A percentile compares a stretch with the other conserved stretches of the same genome.
phyloP scores from a whole-genome alignment of 2,888 invertebrate genomes.

The Phorcus lineatus region DNA sequence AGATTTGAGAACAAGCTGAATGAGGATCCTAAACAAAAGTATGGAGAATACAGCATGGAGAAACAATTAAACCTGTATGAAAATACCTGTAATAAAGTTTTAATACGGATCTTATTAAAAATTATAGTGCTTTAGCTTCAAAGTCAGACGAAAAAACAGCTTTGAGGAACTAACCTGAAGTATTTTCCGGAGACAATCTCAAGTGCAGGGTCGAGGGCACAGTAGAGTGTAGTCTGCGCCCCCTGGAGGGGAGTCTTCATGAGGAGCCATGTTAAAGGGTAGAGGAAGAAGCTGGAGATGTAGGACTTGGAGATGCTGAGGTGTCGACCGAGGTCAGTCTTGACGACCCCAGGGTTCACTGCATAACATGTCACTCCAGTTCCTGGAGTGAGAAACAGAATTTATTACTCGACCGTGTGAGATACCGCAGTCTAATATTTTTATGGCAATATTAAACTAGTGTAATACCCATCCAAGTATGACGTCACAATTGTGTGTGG shows the following conservation, averaged over 20 bases:
- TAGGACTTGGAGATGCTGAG: constrained; percentile 50
- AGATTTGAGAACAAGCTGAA: too few relatives aligned
- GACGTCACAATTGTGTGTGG: too few relatives aligned
- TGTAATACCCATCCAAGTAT: too few relatives aligned
- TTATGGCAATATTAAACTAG: too few relatives aligned
- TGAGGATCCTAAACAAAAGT: too few relatives aligned
- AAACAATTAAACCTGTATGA: too few relatives aligned
- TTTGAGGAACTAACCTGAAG: constrained; percentile 52
- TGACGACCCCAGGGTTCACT: constrained; percentile 62
- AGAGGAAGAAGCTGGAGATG: constrained; percentile 51
- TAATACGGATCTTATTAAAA: too few relatives aligned
- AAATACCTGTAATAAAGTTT: too few relatives aligned
- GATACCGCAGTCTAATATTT: too few relatives aligned
- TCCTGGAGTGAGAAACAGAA: constrained; percentile 49
- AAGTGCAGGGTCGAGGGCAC: constrained; percentile 59
- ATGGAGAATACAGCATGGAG: too few relatives aligned
- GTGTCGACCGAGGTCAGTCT: constrained; percentile 58
- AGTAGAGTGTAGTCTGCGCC: constrained; percentile 66
- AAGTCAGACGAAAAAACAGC: too few relatives aligned
- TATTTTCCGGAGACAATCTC: constrained; percentile 64
- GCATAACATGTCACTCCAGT: constrained; percentile 63
- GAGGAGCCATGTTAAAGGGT: constrained; percentile 57
- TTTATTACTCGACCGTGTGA: neutral
- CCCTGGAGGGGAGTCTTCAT: constrained; percentile 64
- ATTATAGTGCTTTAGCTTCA: too few relatives aligned